Base-by-base conservation (phyloP, 2,888 invertebrate species). In the Muscina levida region DNA sequence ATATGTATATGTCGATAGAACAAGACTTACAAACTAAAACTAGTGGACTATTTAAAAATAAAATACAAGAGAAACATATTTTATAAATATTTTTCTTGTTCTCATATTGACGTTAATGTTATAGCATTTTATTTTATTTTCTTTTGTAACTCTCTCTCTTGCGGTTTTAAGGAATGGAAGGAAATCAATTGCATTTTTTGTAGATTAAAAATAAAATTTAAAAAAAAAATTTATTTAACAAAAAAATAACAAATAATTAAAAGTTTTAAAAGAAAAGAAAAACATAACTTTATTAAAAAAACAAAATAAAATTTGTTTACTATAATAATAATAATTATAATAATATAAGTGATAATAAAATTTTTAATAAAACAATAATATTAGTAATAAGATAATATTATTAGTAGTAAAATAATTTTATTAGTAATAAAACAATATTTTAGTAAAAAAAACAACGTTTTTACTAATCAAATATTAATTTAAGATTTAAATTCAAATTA, bases 11-110 rank as follows among this genome's bases (percentile, higher is more conserved):
- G 66, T 66, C 37, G 17, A 44, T 44, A 31, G 37, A 65, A 53
- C 51, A 66, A 62, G 37, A 31, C 17, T 53, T 73, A 72, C 53
- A 62, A 68, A 19, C 10, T 59, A 42, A 44, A 71, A 75, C 67
- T 67, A 72, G 51, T 74, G 71, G 66, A 57, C 71, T 59, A 37
- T 46, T n/a, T 53, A n/a, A 19, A 39, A 53, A 48, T 46, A 48
- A 48, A 51, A n/a, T n/a, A n/a, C n/a, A n/a, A 31, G 31, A 8
- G 31, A 53, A 53, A 24, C 42, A 48, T 71, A 39, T 56, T 68
- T 66, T 48, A 39, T n/a, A 70, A 59, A 59, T 26, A 68, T 44
- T 72, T 57, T 31, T 24, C 56, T 68, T 39, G 10, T 31, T 31
- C 8, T 31, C 31, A 31, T 8, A 31, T 31, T 31, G 3, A 31